Evolutionary conservation across 2,113 vertebrate species (phyloP).

Genomic region (Heterochromis multidens): DNA sequence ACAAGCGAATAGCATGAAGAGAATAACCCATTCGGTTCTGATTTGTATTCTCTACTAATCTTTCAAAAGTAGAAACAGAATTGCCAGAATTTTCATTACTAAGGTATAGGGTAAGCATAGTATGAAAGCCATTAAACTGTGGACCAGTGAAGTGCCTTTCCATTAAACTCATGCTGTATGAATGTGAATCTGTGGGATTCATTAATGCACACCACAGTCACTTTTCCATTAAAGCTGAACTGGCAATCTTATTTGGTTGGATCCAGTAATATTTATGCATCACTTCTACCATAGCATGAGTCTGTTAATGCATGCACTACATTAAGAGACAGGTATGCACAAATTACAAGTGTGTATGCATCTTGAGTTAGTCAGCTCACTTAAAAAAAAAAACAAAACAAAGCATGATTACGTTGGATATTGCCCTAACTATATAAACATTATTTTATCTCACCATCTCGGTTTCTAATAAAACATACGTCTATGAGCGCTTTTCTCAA

Average conservation of each 20-base stretch:
- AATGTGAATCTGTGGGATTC: background rate
- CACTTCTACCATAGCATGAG: background rate
- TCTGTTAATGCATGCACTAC: background rate
- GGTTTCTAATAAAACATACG: too few relatives aligned
- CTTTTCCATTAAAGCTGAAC: background rate
- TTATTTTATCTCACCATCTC: too few relatives aligned
- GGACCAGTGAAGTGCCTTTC: accelerated
- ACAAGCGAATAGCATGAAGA: background rate
- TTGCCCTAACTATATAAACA: too few relatives aligned
- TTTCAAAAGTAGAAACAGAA: background rate
- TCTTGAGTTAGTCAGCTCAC: too few relatives aligned
- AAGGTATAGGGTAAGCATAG: background rate
- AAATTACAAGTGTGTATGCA: background rate
- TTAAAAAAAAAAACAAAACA: too few relatives aligned
- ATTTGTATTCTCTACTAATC: background rate
- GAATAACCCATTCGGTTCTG: background rate
- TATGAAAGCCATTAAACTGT: background rate
- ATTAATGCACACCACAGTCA: background rate
- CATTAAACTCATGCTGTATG: background rate
- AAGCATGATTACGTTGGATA: too few relatives aligned
- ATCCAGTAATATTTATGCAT: background rate
- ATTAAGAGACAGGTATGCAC: background rate
- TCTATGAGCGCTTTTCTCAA: background rate
- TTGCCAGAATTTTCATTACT: background rate
- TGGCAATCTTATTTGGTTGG: background rate